A percentile compares a stretch with the other conserved stretches of the same genome.
phyloP scores from a whole-genome alignment of 2,888 invertebrate genomes.

The Oscheius onirici region DNA sequence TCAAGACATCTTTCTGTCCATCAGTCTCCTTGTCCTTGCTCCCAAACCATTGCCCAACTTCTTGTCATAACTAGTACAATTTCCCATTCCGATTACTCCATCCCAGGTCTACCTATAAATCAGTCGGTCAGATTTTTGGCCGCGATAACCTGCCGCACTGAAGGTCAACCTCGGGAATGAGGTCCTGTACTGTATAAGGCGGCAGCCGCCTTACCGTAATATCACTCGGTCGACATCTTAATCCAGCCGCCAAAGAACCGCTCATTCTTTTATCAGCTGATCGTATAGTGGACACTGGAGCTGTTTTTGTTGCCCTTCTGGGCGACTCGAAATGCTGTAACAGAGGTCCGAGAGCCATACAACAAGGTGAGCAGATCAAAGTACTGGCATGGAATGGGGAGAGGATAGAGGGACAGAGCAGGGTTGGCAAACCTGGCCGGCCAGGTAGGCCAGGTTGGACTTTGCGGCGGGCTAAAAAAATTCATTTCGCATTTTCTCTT shows the following conservation, averaged over 20 bases:
- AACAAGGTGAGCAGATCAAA: not conserved
- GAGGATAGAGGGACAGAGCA: too few species aligned
- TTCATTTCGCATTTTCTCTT: too few species aligned
- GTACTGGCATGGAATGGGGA: too few species aligned
- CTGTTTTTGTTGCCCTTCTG: constrained; percentile 9
- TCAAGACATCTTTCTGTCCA: too few species aligned
- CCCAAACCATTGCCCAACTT: too few species aligned
- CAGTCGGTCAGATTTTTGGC: constrained; percentile 26
- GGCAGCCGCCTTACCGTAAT: not conserved
- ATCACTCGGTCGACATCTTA: not conserved
- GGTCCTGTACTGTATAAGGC: not conserved
- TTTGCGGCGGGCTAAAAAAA: too few species aligned
- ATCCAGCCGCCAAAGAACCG: not conserved
- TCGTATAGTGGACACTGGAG: constrained; percentile 52
- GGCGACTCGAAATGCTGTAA: constrained; percentile 3
- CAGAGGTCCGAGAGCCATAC: constrained; percentile 37
- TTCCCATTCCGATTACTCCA: constrained; percentile 11
- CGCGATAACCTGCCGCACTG: not conserved
- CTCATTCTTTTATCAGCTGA: constrained; percentile 42
- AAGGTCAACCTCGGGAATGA: constrained; percentile 7
- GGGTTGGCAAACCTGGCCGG: too few species aligned
- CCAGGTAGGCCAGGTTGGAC: too few species aligned
- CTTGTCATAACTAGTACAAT: constrained; percentile 2
- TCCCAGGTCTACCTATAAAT: constrained; percentile 21
- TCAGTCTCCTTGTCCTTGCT: too few species aligned